These are phyloP conservation scores for Crotalus tigris DNA, from an alignment of 2,113 vertebrate species.

Conservation along the genomic window DNA sequence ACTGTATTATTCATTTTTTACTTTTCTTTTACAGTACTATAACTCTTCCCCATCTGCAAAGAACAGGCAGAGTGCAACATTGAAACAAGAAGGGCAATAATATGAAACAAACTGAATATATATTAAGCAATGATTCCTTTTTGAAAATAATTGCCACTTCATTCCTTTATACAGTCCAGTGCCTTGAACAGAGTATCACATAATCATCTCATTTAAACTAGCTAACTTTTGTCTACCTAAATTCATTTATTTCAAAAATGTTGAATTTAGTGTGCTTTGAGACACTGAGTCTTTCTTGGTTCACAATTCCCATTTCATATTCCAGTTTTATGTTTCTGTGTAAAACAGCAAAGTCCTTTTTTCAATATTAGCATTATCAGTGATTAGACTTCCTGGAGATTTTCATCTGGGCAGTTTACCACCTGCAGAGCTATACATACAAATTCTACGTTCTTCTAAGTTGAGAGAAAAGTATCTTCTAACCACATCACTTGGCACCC, in stretches of 20 bases:
- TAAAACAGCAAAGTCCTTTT: background rate
- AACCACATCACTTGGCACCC: background rate
- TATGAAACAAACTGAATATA: background rate
- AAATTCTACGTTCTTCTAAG: background rate
- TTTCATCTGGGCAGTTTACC: background rate
- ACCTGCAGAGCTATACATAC: background rate
- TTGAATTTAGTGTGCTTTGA: background rate
- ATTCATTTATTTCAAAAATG: background rate
- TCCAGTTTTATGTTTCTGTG: background rate
- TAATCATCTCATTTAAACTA: background rate
- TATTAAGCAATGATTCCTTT: background rate
- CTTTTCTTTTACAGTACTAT: background rate
- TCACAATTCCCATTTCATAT: background rate
- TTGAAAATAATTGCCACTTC: background rate
- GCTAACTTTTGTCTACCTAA: background rate
- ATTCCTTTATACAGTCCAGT: background rate
- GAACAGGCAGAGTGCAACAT: background rate
- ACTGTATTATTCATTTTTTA: background rate
- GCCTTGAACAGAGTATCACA: background rate
- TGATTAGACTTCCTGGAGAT: background rate
- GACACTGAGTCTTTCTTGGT: background rate
- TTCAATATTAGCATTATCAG: background rate
- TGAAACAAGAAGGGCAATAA: background rate
- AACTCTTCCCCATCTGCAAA: background rate
- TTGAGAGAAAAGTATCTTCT: background rate